A percentile compares a stretch with the other conserved stretches of the same genome.
Conservation (phyloP, 2,888 invertebrate genomes). For the Orchesella flavescens region DNA sequence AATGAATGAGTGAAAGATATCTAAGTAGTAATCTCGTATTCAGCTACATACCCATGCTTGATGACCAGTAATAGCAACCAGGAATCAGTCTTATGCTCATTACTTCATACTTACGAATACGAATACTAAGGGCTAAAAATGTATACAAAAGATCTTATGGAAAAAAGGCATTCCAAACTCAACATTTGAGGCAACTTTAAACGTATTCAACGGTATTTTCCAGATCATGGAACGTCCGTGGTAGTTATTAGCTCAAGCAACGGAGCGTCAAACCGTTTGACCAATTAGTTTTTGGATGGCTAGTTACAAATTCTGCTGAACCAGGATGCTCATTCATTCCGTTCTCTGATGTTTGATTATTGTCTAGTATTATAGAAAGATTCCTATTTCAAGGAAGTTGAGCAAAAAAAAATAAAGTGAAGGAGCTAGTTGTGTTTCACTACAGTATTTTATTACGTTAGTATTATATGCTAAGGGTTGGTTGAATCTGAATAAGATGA, state of each 20-base stretch:
- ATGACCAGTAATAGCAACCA: conserved; percentile 45
- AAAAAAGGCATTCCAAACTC: background rate
- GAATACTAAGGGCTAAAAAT: too few relatives aligned
- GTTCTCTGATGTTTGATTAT: too few relatives aligned
- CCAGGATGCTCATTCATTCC: too few relatives aligned
- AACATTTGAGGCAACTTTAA: background rate
- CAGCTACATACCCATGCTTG: conserved; percentile 31
- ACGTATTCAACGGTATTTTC: background rate
- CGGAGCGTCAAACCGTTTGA: conserved; percentile 70
- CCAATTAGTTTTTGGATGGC: conserved; percentile 64
- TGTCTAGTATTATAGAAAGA: background rate
- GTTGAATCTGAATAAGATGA: background rate
- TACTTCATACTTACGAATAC: too few relatives aligned
- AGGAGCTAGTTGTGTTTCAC: too few relatives aligned
- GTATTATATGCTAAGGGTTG: background rate
- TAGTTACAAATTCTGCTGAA: conserved; percentile 36
- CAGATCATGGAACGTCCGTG: conserved; percentile 40
- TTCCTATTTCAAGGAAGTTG: too few relatives aligned
- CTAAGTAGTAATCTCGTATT: conserved; percentile 60
- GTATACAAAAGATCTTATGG: background rate
- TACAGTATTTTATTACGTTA: too few relatives aligned
- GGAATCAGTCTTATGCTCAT: conserved; percentile 27
- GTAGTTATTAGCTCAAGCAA: conserved; percentile 69
- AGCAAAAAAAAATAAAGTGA: too few relatives aligned
- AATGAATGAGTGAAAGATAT: background rate